phyloP scores from a whole-genome alignment of 2,888 invertebrate species.

The Allolobophora icterica region DNA sequence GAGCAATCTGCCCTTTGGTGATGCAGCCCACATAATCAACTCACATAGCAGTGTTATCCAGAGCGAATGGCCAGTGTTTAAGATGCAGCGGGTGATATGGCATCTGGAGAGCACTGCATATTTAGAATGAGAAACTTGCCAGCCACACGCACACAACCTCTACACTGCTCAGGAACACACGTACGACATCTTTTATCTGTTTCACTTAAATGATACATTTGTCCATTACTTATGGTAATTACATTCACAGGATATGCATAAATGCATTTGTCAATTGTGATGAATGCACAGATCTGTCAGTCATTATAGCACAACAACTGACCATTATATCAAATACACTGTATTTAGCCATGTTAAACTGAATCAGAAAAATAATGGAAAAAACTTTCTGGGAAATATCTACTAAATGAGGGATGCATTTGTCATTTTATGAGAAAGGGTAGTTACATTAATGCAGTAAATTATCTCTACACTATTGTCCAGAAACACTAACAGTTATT shows the following conservation, averaged over 20 bases:
- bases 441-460: neutral
- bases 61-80: neutral
- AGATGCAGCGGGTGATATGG: neutral
- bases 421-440: neutral
- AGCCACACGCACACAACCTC: neutral
- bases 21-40: neutral
- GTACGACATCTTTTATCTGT: neutral
- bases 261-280: neutral
- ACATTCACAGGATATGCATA: no score
- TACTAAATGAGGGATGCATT: neutral
- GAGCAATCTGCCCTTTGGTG: neutral
- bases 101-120: neutral
- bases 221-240: neutral
- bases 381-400: neutral
- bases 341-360: neutral
- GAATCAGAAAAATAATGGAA: neutral
- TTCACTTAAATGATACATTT: neutral
- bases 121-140: neutral
- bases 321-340: neutral
- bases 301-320: neutral
- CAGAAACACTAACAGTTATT: neutral
- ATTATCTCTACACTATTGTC: neutral
- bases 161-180: neutral
- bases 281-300: neutral
- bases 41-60: neutral